Base-by-base conservation (phyloP, 2,888 invertebrate genomes). In the Andrena dorsata region DNA sequence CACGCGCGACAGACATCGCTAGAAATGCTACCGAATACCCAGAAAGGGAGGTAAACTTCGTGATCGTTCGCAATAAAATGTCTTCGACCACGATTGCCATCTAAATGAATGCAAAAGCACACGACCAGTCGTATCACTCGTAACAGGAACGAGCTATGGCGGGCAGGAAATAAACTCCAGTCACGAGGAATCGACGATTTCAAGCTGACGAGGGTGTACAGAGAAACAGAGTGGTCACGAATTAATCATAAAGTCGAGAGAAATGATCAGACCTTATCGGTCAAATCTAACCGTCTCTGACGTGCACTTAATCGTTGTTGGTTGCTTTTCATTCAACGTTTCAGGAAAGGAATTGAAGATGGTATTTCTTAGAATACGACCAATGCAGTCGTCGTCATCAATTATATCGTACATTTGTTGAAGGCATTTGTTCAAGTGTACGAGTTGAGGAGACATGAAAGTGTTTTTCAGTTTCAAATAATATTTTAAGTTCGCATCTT, bases 21-120 rank as follows among this genome's bases (percentile, higher is more conserved):
- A 64, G 76, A 70, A 75, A 75, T 49, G 61, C 35, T 65, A 61
- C 51, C 26, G 76, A 75, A 76, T 65, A 75, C 51, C 61, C 76
- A 70, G 69, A 68, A 76, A 51, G n/a, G 26, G 72, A 20, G 53
- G 28, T 32, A 69, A 82, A 72, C 84, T 90, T 92, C 93, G 92
- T 92, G 92, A 91, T 91, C 83, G 89, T 60, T 75, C 78, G 92
- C 88, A 92, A 92, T 93, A 92, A 92, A 93, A 90, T 90, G 90
- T 89, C 89, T 86, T 86, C 78, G 85, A 53, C 80, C 69, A 84
- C 69, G 89, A 90, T 90, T 88, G 86, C 87, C 81, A 90, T 92
- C 92, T 89, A 88, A 90, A 90, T 88, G 91, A 88, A 90, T 87
- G 89, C 86, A 86, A 88, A 90, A 89, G 84, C 88, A 86, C 81